Evolutionary conservation across 2,888 invertebrate species (phyloP), one percentile per base, ranked within the genome.

Genomic region (Agrypnus murinus): DNA sequence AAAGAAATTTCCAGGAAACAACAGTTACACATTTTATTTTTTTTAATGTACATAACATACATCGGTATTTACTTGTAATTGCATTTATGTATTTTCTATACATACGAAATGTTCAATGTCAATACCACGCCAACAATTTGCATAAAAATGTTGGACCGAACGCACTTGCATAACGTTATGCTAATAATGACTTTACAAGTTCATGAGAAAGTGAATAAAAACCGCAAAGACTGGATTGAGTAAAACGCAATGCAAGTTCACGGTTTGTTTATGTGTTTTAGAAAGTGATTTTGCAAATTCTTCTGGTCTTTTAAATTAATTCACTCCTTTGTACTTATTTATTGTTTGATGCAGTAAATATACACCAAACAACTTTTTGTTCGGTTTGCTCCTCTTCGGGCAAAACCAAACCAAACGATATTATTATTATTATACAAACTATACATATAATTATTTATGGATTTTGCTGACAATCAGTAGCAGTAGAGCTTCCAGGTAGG

Each of bases 121-220:
- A 75, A 75, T 78, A 75, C 75, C 76, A 75, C 72, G 74, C 72
- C 73, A 75, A 74, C 75, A 72, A 79, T 79, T 78, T 77, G 75
- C 79, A 79, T 79, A 79, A 79, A 78, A 77, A 77, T 77, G 78
- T 74, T 72, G 57, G 65, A 76, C 72, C 74, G 75, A 77, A 76
- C 72, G 75, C 71, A 74, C 75, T 77, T 78, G 74, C 77, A 72
- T 77, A 78, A 79, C 76, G 71, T 72, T 77, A 74, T 75, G 76
- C 70, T 73, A 72, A 73, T 74, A 73, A 73, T 73, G 71, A 71
- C 73, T 73, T 48, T 63, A 62, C 73, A 73, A 73, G 73, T 73
- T 71, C 71, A 71, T 60, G 73, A 65, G 73, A 71, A 71, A 73
- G 73, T 64, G 73, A 69, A 72, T 69, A 73, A 73, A 73, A 70